Evolutionary conservation across 2,113 vertebrate species (phyloP).

Genomic region (Hemiscyllium ocellatum): DNA sequence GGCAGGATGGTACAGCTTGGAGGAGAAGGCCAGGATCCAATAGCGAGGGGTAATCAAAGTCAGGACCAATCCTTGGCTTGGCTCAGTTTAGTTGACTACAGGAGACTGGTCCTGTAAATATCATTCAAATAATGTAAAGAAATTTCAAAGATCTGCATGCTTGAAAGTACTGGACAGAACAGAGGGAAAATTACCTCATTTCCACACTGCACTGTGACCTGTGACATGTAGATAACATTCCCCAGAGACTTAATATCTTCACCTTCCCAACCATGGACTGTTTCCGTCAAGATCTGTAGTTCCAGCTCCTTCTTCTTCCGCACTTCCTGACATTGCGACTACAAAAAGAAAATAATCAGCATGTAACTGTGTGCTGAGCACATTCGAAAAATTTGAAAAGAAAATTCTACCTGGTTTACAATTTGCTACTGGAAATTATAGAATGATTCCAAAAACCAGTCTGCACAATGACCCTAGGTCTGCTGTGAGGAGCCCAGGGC

Average conservation of each 20-base stretch:
- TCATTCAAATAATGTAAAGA: neutral
- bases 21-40: too few relatives aligned
- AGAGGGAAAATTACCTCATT: constrained; percentile 64
- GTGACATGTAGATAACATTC: constrained; percentile 88
- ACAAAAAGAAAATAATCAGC: constrained; percentile 39
- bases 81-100: neutral
- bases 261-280: constrained; percentile 91
- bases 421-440: neutral
- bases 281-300: constrained; percentile 85
- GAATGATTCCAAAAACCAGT: neutral
- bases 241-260: constrained; percentile 90
- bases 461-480: neutral
- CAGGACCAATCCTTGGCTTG: neutral
- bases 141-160: neutral
- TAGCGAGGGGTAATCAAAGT: neutral
- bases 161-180: neutral
- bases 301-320: constrained; percentile 92
- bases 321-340: constrained; percentile 94
- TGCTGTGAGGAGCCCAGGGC: too few relatives aligned
- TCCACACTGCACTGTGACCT: constrained; percentile 82
- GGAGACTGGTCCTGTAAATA: neutral
- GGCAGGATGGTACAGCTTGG: too few relatives aligned
- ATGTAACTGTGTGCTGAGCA: neutral
- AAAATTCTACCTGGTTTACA: neutral
- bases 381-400: neutral